Conservation (phyloP, 2,113 vertebrate genomes). For the Lamprotornis superbus region DNA sequence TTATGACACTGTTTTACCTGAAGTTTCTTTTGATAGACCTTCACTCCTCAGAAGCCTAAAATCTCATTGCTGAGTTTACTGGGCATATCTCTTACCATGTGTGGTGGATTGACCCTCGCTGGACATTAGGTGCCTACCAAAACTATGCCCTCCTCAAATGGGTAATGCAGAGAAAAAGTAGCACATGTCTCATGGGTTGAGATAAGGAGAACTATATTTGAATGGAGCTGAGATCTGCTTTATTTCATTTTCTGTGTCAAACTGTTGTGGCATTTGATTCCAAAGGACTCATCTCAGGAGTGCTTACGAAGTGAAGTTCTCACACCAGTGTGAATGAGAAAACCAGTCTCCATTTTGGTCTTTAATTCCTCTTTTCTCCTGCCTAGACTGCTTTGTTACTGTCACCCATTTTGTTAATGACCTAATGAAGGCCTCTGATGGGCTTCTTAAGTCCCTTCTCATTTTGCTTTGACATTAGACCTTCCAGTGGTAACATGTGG, state of each 20-base stretch:
- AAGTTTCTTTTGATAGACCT: background rate
- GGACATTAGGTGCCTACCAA: background rate
- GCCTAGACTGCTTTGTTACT: background rate
- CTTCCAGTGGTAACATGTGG: background rate
- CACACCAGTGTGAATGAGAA: background rate
- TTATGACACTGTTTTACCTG: background rate
- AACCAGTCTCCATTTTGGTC: background rate
- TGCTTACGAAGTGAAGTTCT: background rate
- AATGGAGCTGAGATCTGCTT: background rate
- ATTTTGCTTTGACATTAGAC: background rate
- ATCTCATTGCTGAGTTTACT: background rate
- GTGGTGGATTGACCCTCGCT: background rate
- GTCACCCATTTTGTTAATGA: background rate
- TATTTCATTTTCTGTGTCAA: background rate
- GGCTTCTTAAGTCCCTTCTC: background rate
- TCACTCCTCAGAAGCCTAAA: background rate
- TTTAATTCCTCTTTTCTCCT: background rate
- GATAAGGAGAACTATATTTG: background rate
- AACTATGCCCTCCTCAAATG: background rate
- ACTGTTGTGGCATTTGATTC: background rate
- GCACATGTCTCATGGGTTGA: background rate
- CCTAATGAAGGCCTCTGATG: background rate
- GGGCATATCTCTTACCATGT: background rate
- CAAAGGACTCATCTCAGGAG: background rate
- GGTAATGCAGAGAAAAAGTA: background rate